These are phyloP conservation scores for Antennarius striatus DNA, from an alignment of 2,113 vertebrate genomes.

Conservation along the genomic window DNA sequence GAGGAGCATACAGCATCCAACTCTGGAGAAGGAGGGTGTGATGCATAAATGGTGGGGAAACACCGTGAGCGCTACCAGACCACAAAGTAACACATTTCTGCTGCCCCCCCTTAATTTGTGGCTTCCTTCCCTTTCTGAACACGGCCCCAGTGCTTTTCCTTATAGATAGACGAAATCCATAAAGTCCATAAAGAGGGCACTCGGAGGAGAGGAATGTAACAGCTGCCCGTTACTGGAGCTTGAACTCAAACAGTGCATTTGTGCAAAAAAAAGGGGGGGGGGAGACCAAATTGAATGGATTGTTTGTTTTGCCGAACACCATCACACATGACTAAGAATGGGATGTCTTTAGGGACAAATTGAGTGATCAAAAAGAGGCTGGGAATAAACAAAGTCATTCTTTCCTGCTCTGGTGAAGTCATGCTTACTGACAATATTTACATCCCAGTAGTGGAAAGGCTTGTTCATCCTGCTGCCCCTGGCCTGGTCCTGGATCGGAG, in stretches of 20 bases:
- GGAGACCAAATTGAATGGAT: too few relatives aligned
- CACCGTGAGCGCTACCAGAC: constrained; percentile 33
- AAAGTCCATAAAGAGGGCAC: too few relatives aligned
- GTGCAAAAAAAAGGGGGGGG: constrained; percentile 13
- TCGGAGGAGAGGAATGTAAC: neutral
- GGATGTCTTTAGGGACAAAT: constrained; percentile 53
- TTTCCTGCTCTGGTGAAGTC: constrained; percentile 56
- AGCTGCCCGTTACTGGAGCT: constrained; percentile 42
- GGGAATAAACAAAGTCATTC: constrained; percentile 60
- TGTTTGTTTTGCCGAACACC: constrained; percentile 28
- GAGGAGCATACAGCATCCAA: constrained; percentile 40
- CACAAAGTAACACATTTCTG: constrained; percentile 38
- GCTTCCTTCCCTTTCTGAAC: constrained; percentile 38
- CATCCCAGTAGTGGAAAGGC: constrained; percentile 49
- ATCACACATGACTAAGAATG: constrained; percentile 15
- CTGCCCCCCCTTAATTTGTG: constrained; percentile 32
- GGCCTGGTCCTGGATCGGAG: constrained; percentile 36
- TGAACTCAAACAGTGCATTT: neutral
- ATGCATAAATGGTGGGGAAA: constrained; percentile 34
- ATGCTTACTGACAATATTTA: constrained; percentile 64
- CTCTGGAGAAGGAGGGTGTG: constrained; percentile 33
- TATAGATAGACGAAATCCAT: constrained; percentile 16
- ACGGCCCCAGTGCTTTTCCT: constrained; percentile 21
- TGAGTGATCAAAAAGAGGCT: constrained; percentile 48
- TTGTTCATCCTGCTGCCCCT: constrained; percentile 40